These are phyloP conservation scores for Orientallactaga bullata DNA, from an alignment of 2,113 vertebrate genomes.

Conservation along the genomic window DNA sequence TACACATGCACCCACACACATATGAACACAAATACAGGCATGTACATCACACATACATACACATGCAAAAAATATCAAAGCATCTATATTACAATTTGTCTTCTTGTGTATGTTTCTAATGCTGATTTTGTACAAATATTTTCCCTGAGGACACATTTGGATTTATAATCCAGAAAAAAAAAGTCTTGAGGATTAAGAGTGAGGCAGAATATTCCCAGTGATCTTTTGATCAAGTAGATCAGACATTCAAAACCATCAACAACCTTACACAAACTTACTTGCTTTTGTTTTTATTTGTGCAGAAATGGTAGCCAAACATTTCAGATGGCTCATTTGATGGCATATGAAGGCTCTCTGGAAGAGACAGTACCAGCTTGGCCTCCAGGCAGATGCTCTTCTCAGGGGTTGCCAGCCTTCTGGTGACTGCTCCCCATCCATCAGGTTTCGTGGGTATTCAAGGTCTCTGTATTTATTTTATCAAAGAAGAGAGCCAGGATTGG, in stretches of 20 bases:
- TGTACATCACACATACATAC: background rate
- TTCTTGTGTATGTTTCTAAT: conserved; percentile 5
- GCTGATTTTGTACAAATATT: background rate
- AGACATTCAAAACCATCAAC: background rate
- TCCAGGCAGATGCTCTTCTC: background rate
- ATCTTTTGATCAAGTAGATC: conserved; percentile 13
- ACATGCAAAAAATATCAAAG: background rate
- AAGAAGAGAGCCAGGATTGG: background rate
- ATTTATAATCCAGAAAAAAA: conserved; percentile 38
- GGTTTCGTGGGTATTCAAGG: background rate
- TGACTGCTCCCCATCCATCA: background rate
- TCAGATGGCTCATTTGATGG: background rate
- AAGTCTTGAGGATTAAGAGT: background rate
- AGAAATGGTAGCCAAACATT: background rate
- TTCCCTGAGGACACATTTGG: background rate
- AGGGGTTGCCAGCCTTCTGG: background rate
- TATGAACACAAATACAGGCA: background rate
- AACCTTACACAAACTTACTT: background rate
- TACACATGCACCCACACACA: too few relatives aligned
- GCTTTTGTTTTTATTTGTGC: conserved; percentile 27
- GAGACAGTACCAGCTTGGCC: background rate
- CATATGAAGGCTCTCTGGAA: background rate
- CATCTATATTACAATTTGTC: background rate
- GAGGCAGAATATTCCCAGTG: background rate
- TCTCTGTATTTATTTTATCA: background rate